Base-by-base conservation (phyloP, 2,797 vertebrate genomes). In the Pipistrellus kuhlii region DNA sequence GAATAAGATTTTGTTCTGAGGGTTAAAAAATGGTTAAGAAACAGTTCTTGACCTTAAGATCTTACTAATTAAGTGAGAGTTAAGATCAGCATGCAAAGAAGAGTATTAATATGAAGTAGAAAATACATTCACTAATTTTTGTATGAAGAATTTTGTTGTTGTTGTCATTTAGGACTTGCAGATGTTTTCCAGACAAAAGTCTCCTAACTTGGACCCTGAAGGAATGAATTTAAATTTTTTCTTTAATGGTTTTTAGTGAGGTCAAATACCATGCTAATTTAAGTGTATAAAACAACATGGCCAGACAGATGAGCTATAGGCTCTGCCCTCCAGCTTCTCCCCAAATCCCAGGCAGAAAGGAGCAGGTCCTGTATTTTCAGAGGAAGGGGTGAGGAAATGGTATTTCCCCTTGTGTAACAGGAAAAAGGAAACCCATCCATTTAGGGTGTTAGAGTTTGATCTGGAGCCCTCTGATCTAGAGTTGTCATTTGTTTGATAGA, bases 401-500 rank as follows among this genome's bases (percentile, higher is more conserved):
- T 21, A 53, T 92, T 95, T 96, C 59, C 87, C 90, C 85, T 90
- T 80, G 73, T 83, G 53, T 85, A 85, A 90, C 35, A 96, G 72
- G 32, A 85, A 91, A 93, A 93, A 69, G 95, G 95, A 97, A 97
- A 97, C 41, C 27, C 38, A 90, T 55, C 69, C 55, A 85, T 77
- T 96, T 97, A 94, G 72, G 10, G 41, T 88, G 38, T 23, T 18
- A 80, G 93, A 80, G 76, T 94, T 97, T 97, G 93, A 96, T 98
- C 95, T 97, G 91, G 44, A 82, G 93, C 85, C 83, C 90, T 97
- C 97, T 97, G 93, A 97, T 97, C 85, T 96, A 77, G 88, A 91
- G 95, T 38, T 96, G 95, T 95, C 97, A 97, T 97, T 97, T 98
- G 97, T 97, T 97, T 98, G 96, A 95, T 96, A 96, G 90, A 75